Conservation (phyloP, 2,113 vertebrate genomes). For the Myotis davidii region DNA sequence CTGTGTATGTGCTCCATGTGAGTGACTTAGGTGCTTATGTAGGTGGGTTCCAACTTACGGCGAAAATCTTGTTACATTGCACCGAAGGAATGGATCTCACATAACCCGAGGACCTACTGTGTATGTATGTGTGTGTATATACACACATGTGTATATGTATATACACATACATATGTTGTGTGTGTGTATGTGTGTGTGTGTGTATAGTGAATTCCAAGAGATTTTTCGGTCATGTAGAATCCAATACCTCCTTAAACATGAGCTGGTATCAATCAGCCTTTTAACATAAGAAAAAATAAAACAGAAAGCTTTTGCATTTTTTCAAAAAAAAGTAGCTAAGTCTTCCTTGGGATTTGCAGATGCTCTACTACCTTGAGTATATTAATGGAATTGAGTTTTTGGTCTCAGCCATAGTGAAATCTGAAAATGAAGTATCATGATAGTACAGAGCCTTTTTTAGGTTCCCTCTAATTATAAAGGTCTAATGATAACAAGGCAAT, state of each 20-base stretch:
- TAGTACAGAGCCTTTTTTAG: neutral
- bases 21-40: no score
- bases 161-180: no score
- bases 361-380: neutral
- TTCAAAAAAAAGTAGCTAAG: neutral
- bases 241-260: neutral
- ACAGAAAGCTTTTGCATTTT: neutral
- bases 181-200: no score
- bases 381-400: neutral
- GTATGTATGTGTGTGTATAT: no score
- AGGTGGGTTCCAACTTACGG: no score
- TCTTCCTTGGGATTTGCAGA: neutral
- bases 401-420: neutral
- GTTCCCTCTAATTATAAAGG: neutral
- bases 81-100: no score
- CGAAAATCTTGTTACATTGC: no score
- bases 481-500: neutral
- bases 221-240: neutral
- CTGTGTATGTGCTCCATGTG: no score
- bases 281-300: neutral
- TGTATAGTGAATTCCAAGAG: neutral
- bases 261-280: neutral
- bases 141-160: no score
- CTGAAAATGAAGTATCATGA: neutral
- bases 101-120: no score